Evolutionary conservation across 2,888 invertebrate genomes (phyloP).

Genomic region (Onthophagus sagittarius): DNA sequence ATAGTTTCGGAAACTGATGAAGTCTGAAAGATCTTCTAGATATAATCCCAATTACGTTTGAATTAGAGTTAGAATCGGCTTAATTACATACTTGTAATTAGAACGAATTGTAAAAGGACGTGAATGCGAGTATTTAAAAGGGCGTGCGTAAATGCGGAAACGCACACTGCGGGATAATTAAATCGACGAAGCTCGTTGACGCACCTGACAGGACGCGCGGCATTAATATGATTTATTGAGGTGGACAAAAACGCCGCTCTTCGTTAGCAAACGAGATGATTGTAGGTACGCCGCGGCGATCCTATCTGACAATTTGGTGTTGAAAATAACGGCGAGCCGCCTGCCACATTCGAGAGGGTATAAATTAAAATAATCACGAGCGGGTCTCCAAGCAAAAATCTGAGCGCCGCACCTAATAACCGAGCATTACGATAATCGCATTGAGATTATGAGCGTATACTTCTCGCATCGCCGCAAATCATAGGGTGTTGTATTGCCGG

Average conservation of each 20-base stretch:
- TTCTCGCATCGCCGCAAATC: background rate
- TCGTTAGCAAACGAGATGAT: background rate
- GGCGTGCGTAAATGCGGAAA: background rate
- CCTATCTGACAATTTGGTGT: background rate
- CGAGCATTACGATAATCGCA: background rate
- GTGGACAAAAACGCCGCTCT: background rate
- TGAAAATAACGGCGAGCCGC: background rate
- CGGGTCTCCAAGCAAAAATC: background rate
- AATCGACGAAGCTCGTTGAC: background rate
- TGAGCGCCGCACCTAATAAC: background rate
- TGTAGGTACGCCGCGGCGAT: background rate
- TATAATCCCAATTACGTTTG: background rate
- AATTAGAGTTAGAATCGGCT: background rate
- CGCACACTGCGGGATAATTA: background rate
- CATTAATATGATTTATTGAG: background rate
- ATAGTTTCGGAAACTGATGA: too few species aligned
- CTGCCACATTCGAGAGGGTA: background rate
- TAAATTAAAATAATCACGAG: background rate
- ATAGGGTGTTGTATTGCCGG: background rate
- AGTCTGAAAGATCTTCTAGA: too few species aligned
- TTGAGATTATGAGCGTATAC: background rate
- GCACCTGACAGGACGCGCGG: background rate
- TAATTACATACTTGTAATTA: background rate
- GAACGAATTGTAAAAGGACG: background rate
- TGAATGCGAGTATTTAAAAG: background rate